phyloP scores from a whole-genome alignment of 1,140 invertebrate genomes.

The Acromyrmex echinatior region DNA sequence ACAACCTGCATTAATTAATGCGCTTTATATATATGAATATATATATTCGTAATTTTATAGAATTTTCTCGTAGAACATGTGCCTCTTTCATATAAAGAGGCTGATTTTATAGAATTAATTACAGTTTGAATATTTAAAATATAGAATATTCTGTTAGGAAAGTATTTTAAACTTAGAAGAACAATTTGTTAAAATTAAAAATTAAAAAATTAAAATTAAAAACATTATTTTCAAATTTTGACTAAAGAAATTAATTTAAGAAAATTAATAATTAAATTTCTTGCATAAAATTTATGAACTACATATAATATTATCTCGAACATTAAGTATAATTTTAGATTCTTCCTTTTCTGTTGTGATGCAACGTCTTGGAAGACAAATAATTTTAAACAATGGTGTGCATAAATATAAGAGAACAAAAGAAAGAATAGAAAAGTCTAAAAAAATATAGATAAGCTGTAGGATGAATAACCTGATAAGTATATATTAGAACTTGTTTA shows the following conservation, averaged over 20 bases:
- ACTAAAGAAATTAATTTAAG: neutral
- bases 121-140: neutral
- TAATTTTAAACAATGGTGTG: neutral
- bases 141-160: neutral
- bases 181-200: neutral
- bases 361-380: neutral
- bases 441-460: neutral
- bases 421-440: neutral
- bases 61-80: neutral
- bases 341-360: neutral
- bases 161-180: neutral
- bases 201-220: too few relatives aligned
- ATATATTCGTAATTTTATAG: conserved; percentile 1
- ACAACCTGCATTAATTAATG: conserved; percentile 24
- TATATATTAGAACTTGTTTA: conserved; percentile 11
- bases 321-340: neutral
- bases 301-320: neutral
- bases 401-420: neutral
- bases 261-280: conserved; percentile 1
- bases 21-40: neutral
- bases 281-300: neutral
- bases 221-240: neutral
- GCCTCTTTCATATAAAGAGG: neutral
- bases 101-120: neutral
- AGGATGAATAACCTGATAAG: neutral